phyloP scores from a whole-genome alignment of 1,140 invertebrate genomes.

The Homarus americanus region DNA sequence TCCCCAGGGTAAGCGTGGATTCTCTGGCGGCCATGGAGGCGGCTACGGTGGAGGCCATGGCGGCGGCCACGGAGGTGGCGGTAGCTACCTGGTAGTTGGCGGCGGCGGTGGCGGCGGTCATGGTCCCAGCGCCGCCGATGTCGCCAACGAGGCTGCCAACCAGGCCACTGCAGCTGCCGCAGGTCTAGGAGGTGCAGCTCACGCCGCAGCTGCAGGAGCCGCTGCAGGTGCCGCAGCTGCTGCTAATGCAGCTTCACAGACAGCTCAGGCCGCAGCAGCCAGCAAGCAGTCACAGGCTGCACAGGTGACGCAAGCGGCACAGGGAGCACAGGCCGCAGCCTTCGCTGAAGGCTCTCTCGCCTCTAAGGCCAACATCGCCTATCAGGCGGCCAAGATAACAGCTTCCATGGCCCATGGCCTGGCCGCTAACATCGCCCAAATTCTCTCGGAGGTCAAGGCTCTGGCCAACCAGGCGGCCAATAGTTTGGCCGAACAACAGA shows the following conservation, averaged over 20 bases:
- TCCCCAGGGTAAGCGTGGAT: conserved; percentile 3
- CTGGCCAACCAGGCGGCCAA: conserved; percentile 13
- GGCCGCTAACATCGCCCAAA: not conserved
- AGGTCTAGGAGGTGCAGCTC: not conserved
- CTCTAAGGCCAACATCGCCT: conserved; percentile 9
- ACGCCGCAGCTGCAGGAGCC: conserved; percentile 7
- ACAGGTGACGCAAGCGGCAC: conserved; percentile 1
- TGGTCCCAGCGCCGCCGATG: not conserved
- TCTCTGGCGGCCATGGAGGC: not conserved
- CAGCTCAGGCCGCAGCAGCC: not conserved
- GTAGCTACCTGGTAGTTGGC: conserved; percentile 1
- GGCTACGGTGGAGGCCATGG: not conserved
- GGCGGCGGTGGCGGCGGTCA: not conserved
- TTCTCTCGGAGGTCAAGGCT: not conserved
- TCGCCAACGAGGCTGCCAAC: not conserved
- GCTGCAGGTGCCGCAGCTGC: not conserved
- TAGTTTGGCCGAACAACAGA: not conserved
- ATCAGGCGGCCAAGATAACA: not conserved
- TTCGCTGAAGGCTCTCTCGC: conserved; percentile 1
- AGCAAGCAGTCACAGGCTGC: not conserved
- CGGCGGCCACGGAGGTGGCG: not conserved
- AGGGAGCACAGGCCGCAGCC: conserved; percentile 7
- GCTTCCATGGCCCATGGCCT: not conserved
- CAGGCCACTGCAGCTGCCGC: not conserved
- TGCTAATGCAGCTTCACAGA: not conserved